phyloP scores from a whole-genome alignment of 2,888 invertebrate genomes.

The Neoitamus cyanurus region DNA sequence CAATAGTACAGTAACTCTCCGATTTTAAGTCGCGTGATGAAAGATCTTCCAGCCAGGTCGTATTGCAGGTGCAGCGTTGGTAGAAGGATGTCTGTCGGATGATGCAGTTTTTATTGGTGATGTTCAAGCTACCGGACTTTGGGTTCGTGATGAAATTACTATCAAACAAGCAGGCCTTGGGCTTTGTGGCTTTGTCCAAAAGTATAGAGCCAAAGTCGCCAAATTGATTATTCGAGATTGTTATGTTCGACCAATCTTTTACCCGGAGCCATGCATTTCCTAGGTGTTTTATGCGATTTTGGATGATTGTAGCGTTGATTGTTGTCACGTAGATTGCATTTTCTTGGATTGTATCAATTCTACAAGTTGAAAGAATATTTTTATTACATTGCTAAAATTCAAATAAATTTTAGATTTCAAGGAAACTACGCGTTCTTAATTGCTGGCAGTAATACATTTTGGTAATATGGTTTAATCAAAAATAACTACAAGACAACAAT shows the following conservation, averaged over 20 bases:
- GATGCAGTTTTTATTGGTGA: slow-evolving; percentile 59
- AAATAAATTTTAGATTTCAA: too few relatives aligned
- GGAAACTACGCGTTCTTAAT: too few relatives aligned
- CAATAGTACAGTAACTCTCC: slow-evolving; percentile 61
- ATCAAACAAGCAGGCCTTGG: slow-evolving; percentile 60
- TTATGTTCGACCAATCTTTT: slow-evolving; percentile 59
- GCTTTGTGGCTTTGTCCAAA: slow-evolving; percentile 55
- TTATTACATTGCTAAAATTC: too few relatives aligned
- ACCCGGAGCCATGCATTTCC: slow-evolving; percentile 62
- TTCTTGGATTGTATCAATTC: slow-evolving; percentile 61
- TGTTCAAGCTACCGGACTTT: slow-evolving; percentile 60
- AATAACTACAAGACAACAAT: too few relatives aligned
- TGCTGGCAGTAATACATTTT: too few relatives aligned
- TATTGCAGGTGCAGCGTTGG: slow-evolving; percentile 60
- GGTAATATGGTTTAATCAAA: too few relatives aligned
- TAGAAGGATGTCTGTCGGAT: slow-evolving; percentile 60
- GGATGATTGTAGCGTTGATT: slow-evolving; percentile 59
- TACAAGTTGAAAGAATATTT: slow-evolving; percentile 48
- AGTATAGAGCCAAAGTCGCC: slow-evolving; percentile 59
- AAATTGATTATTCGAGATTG: slow-evolving; percentile 61
- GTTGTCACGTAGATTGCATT: slow-evolving; percentile 62
- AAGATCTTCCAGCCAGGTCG: slow-evolving; percentile 58
- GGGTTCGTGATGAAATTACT: slow-evolving; percentile 61
- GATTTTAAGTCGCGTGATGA: slow-evolving; percentile 61
- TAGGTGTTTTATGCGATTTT: slow-evolving; percentile 59